Base-by-base conservation (phyloP, 2,797 vertebrate species). In the Meriones psammophilus region DNA sequence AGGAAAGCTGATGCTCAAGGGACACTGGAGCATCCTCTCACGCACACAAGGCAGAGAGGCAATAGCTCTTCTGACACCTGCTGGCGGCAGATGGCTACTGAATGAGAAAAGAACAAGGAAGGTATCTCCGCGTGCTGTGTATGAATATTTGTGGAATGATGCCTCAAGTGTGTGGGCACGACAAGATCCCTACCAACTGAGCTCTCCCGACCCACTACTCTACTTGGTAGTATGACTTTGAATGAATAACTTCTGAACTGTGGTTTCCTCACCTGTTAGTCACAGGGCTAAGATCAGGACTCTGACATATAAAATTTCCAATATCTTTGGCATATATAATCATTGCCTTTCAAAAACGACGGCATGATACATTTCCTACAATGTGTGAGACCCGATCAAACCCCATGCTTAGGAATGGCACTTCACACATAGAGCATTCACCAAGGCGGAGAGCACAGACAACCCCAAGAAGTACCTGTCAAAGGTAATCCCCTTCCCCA, bases 401-500 rank as follows among this genome's bases (percentile, higher is more conserved):
- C 26, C 54, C 33, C 68, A 58, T 5, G 56, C 33, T 88, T 84
- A 2, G 33, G 77, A 92, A 78, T 66, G 42, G 76, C 92, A 80
- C 30, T n/a, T 76, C 1, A 66, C 18, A 71, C 0, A 79, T 71
- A 74, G 24, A 90, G 20, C n/a, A 46, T 13, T 88, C 58, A 5
- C 64, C 42, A 39, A 73, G 79, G 58, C 1, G 69, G 22, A 60
- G 42, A 46, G 5, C 30, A 18, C 12, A 62, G 60, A 33, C 0
- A 1, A n/a, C 86, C 3, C 7, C 46, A 69, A 71, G 26, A 94
- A 71, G 39, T 98, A 99, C 99, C 99, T 99, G 98, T 99, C 99
- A 97, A 99, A 99, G 0, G 99, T 99, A 96, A 99, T 98, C 97
- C 99, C 99, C 98, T 99, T 99, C 71, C 99, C 99, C 56, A 99